Evolutionary conservation across 2,888 invertebrate genomes (phyloP).

Genomic region (Andrena hattorfiana): DNA sequence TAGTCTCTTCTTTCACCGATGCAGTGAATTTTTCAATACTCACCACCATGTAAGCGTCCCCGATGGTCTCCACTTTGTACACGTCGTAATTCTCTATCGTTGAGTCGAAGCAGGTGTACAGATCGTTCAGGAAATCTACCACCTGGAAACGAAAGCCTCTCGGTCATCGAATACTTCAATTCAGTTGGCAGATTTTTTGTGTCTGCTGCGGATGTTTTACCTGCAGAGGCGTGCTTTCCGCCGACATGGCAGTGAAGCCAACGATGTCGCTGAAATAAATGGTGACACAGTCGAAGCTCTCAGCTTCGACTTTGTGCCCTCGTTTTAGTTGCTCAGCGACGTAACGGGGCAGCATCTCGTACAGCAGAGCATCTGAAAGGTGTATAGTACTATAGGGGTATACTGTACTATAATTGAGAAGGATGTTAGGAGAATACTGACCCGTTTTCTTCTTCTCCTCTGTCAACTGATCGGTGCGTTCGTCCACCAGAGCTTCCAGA

Average conservation of each 20-base stretch:
- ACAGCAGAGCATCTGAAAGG: conserved; percentile 90
- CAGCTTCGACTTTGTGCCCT: conserved; percentile 95
- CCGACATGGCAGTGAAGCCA: conserved; percentile 96
- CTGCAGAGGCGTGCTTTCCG: conserved; percentile 95
- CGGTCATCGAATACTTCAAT: neutral
- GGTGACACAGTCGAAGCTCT: conserved; percentile 95
- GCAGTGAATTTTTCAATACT: conserved; percentile 78
- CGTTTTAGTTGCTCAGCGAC: conserved; percentile 97
- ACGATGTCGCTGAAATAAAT: conserved; percentile 98
- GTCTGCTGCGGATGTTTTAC: conserved; percentile 82
- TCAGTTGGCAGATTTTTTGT: neutral
- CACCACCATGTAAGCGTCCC: conserved; percentile 97
- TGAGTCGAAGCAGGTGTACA: conserved; percentile 97
- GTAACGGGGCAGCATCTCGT: conserved; percentile 95
- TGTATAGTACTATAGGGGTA: neutral
- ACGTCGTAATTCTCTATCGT: conserved; percentile 97
- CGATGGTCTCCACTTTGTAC: conserved; percentile 97
- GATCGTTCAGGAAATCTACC: conserved; percentile 96
- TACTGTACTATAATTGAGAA: neutral
- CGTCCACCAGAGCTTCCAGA: conserved; percentile 96
- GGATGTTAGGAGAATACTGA: conserved; percentile 74
- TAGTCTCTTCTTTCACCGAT: neutral
- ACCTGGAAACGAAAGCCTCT: conserved; percentile 87
- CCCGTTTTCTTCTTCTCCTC: conserved; percentile 99
- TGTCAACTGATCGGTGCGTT: conserved; percentile 95